phyloP scores from a whole-genome alignment of 2,113 vertebrate genomes.

The Hepsetus odoe region DNA sequence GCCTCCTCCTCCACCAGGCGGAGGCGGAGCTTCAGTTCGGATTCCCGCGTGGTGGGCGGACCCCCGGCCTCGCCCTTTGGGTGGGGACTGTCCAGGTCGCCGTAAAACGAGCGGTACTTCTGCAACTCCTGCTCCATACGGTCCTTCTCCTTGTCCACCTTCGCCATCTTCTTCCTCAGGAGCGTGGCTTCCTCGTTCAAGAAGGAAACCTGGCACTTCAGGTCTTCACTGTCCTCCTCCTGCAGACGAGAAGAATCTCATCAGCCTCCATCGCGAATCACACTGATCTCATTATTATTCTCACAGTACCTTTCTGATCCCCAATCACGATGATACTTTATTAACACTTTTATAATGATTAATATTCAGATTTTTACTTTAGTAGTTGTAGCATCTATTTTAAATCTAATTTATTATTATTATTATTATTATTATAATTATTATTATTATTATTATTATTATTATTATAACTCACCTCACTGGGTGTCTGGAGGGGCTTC shows the following conservation, averaged over 20 bases:
- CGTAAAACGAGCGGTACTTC: constrained; percentile 95
- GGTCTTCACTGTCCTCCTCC: constrained; percentile 96
- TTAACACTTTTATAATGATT: no score
- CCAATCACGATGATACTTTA: no score
- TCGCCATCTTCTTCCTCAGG: constrained; percentile 97
- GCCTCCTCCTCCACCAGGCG: constrained; percentile 96
- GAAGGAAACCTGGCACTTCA: constrained; percentile 95
- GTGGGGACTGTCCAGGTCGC: constrained; percentile 92
- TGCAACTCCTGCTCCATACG: constrained; percentile 91
- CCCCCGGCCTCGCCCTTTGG: constrained; percentile 95
- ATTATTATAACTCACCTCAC: constrained; percentile 79
- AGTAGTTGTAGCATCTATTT: no score
- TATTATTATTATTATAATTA: no score
- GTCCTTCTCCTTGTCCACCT: constrained; percentile 96
- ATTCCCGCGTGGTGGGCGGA: constrained; percentile 92
- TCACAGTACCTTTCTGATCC: no score
- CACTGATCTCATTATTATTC: no score
- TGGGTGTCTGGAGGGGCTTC: constrained; percentile 85
- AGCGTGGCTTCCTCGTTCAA: constrained; percentile 93
- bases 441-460: neutral
- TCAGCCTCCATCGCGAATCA: no score
- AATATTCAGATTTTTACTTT: no score
- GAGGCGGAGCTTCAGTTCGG: constrained; percentile 91
- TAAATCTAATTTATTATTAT: no score
- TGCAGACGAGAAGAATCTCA: no score